Conservation (phyloP, 1,140 invertebrate genomes). For the Sitophilus oryzae region DNA sequence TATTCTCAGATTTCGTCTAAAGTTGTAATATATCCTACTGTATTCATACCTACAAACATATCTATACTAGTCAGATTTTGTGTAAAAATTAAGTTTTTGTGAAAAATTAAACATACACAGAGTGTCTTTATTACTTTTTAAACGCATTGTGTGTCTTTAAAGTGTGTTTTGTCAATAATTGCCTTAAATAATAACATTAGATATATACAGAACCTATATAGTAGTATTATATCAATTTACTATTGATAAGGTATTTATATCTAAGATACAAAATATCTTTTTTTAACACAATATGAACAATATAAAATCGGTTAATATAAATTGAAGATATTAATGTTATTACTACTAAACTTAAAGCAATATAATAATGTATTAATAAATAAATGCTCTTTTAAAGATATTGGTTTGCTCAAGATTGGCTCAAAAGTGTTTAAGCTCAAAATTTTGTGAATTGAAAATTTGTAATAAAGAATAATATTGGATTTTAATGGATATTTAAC, state of each 20-base stretch:
- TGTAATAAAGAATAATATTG: background rate
- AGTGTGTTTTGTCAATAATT: background rate
- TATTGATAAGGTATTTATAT: background rate
- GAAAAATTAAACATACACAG: constrained; percentile 7
- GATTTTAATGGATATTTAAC: background rate
- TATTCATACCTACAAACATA: background rate
- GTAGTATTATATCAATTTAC: background rate
- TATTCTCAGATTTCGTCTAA: too few species aligned
- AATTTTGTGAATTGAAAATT: background rate
- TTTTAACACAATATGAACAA: background rate
- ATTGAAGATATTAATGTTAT: background rate
- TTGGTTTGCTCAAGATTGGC: background rate
- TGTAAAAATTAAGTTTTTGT: too few species aligned
- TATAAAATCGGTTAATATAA: background rate
- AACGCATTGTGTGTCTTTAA: constrained; percentile 2
- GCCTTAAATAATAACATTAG: background rate
- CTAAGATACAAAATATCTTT: background rate
- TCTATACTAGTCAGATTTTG: background rate
- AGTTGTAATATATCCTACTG: background rate
- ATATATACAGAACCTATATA: background rate
- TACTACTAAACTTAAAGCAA: background rate
- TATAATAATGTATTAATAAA: background rate
- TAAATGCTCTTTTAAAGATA: background rate
- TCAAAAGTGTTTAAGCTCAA: background rate
- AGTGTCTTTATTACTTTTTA: constrained; percentile 20